Evolutionary conservation across 2,113 vertebrate genomes (phyloP).

Genomic region (Entelurus aequoreus): DNA sequence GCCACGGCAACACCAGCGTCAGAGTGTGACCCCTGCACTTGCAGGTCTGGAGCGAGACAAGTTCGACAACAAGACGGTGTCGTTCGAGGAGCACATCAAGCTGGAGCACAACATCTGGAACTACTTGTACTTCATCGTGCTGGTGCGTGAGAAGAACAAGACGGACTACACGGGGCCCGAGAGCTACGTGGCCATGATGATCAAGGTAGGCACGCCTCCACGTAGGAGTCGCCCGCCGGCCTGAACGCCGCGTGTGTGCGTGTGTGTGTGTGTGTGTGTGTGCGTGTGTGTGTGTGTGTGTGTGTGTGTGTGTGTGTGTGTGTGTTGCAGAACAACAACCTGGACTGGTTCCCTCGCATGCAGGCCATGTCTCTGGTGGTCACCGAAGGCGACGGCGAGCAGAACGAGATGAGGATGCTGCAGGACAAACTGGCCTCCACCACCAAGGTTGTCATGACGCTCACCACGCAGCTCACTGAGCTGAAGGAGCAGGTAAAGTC

Average conservation of each 20-base stretch:
- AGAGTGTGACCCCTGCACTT: not conserved
- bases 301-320: too few relatives aligned
- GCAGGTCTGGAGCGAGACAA: slow-evolving; percentile 94
- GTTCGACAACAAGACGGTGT: slow-evolving; percentile 98
- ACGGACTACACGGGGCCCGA: slow-evolving; percentile 96
- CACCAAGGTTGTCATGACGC: slow-evolving; percentile 89
- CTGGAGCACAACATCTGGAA: slow-evolving; percentile 99
- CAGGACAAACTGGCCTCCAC: slow-evolving; percentile 87
- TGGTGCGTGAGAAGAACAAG: slow-evolving; percentile 92
- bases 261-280: too few relatives aligned
- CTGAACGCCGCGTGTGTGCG: not conserved
- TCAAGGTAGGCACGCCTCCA: slow-evolving; percentile 76
- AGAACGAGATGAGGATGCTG: slow-evolving; percentile 92
- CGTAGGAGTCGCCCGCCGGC: too few relatives aligned
- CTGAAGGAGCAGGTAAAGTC: slow-evolving; percentile 90
- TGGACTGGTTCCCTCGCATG: slow-evolving; percentile 98
- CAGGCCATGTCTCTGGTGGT: slow-evolving; percentile 97
- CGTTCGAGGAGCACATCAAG: slow-evolving; percentile 95
- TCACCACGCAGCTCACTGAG: slow-evolving; percentile 86
- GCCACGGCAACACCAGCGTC: too few relatives aligned
- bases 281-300: too few relatives aligned
- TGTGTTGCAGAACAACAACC: slow-evolving; percentile 83
- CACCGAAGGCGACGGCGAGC: slow-evolving; percentile 89
- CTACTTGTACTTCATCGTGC: slow-evolving; percentile 95
- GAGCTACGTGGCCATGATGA: slow-evolving; percentile 96